These are phyloP conservation scores for Trichonephila clavata DNA, from an alignment of 1,140 invertebrate species.

Conservation along the genomic window DNA sequence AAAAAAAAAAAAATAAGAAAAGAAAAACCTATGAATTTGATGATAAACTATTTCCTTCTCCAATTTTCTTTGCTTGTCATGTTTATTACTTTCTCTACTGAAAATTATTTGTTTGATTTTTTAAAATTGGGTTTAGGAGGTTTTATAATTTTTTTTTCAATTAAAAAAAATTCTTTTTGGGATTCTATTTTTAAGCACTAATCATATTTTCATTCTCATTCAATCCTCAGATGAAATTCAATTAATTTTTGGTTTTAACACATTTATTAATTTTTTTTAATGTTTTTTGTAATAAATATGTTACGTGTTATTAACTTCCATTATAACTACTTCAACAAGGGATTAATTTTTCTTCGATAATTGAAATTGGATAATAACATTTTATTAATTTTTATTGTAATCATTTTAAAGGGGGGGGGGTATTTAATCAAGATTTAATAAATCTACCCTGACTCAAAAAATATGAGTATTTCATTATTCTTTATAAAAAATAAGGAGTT, in stretches of 20 bases:
- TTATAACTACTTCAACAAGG: not conserved
- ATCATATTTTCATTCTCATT: not conserved
- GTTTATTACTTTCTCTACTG: not conserved
- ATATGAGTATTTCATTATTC: too few species aligned
- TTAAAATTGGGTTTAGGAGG: not conserved
- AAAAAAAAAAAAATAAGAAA: not conserved
- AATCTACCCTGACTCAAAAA: too few species aligned
- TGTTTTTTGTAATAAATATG: not conserved
- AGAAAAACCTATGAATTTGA: not conserved
- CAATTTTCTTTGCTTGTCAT: not conserved
- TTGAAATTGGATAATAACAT: not conserved
- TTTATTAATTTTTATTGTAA: not conserved
- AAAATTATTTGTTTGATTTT: not conserved
- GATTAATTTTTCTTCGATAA: not conserved
- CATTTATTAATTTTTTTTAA: not conserved
- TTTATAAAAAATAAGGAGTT: too few species aligned
- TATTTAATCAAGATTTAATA: too few species aligned
- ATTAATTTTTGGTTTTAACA: not conserved
- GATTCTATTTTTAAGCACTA: not conserved
- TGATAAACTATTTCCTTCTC: not conserved
- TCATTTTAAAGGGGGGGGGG: not conserved
- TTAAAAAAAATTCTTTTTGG: not conserved
- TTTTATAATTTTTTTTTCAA: not conserved
- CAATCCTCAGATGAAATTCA: not conserved
- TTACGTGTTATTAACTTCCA: not conserved